Evolutionary conservation across 1,140 invertebrate genomes (phyloP), one percentile per base, ranked within the genome.

Genomic region (Drosophila lacertosa): DNA sequence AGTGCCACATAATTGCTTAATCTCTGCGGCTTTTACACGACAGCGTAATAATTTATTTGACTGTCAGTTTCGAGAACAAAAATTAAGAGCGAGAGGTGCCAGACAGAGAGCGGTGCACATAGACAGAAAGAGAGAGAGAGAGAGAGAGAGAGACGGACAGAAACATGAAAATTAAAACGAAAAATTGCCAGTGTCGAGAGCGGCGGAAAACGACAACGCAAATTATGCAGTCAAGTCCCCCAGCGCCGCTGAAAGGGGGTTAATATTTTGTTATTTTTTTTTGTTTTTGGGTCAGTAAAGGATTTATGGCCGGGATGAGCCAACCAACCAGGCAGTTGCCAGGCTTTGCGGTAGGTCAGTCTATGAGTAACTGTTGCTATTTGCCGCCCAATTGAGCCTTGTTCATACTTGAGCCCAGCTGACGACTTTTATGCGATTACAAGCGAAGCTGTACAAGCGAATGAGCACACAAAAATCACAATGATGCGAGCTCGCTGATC

Each of bases 1-100:
- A 88, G 82, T 88, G 82, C 83, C 82, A 78, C 82, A 88, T 88
- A 88, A 88, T 88, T 88, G 82, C 82, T 88, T 88, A 88, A 88
- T 88, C 83, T 88, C 83, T 86, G 82, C 78, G 82, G 82, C 83
- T 86, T 86, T 86, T 86, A 78, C 77, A 86, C 74, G 82, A 86
- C 82, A 86, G 86, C 80, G 78, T 82, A 86, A 86, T 86, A 89
- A 86, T 86, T 86, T 86, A 86, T 86, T 86, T 86, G 69, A 82
- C 82, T 89, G 74, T 70, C 68, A 66, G 67, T 50, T 57, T 22
- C 37, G 33, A 48, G 45, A 35, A 47, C 42, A 63, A 33, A 63
- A 63, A 50, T 53, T 62, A 59, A 60, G 48, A 24, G 66, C 15
- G 45, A n/a, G 45, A 40, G 39, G 5, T 22, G 53, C 40, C 35